Evolutionary conservation across 1,140 invertebrate species (phyloP).

Genomic region (Calycopis cecrops): DNA sequence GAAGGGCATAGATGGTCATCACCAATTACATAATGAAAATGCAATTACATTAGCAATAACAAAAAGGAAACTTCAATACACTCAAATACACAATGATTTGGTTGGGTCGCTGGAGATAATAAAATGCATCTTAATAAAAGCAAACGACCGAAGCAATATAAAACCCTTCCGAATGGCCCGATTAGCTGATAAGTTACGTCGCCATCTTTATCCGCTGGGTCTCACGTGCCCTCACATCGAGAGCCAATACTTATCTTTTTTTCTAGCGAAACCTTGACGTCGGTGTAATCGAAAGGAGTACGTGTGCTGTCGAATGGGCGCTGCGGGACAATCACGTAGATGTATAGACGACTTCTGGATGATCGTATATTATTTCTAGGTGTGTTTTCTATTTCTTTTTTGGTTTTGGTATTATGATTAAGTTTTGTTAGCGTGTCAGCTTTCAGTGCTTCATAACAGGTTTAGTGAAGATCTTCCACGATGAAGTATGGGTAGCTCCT

Average conservation of each 20-base stretch:
- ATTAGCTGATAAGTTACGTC: constrained; percentile 45
- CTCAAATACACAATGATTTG: constrained; percentile 1
- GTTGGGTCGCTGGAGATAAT: constrained; percentile 9
- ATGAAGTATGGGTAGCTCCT: too few species aligned
- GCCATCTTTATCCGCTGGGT: constrained; percentile 34
- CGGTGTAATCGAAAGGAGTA: constrained; percentile 50
- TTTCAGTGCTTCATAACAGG: too few species aligned
- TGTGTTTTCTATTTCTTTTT: too few species aligned
- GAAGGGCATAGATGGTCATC: too few species aligned
- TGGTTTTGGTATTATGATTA: too few species aligned
- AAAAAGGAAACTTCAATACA: background rate
- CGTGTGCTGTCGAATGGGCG: constrained; percentile 34
- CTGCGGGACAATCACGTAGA: constrained; percentile 22
- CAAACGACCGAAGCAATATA: constrained; percentile 25
- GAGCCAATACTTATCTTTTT: constrained; percentile 54
- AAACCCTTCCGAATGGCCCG: constrained; percentile 31
- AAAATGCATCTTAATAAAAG: constrained; percentile 30
- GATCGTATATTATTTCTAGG: too few species aligned
- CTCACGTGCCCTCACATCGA: constrained; percentile 40
- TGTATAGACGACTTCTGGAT: background rate
- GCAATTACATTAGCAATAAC: too few species aligned
- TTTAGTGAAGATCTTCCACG: too few species aligned
- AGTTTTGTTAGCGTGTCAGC: too few species aligned
- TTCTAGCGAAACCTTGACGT: constrained; percentile 42
- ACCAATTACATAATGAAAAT: too few species aligned